These are phyloP conservation scores for Hirtodrosophila histrioides DNA, from an alignment of 2,888 invertebrate genomes.

Conservation along the genomic window DNA sequence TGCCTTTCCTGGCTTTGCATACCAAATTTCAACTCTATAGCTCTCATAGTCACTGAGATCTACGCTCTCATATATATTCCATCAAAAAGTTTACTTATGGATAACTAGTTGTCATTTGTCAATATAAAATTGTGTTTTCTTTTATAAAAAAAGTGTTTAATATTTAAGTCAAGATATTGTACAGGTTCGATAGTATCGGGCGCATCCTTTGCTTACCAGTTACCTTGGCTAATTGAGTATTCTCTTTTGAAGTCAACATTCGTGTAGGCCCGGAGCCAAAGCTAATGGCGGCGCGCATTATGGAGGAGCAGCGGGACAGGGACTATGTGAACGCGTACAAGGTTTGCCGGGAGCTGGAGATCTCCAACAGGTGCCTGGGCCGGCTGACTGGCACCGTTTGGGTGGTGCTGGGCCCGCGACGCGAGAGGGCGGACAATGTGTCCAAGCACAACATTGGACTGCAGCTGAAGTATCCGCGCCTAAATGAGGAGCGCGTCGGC, in stretches of 20 bases:
- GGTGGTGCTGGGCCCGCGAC: constrained; percentile 86
- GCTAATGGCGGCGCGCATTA: constrained; percentile 58
- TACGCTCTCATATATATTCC: too few relatives aligned
- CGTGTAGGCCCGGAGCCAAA: constrained; percentile 81
- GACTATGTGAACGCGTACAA: constrained; percentile 75
- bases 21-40: too few relatives aligned
- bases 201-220: too few relatives aligned
- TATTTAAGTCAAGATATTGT: too few relatives aligned
- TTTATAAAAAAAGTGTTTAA: too few relatives aligned
- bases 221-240: too few relatives aligned
- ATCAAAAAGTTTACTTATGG: too few relatives aligned
- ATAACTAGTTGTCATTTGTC: too few relatives aligned
- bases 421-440: constrained; percentile 82
- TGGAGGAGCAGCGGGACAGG: constrained; percentile 67
- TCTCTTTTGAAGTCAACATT: constrained; percentile 71
- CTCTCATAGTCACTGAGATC: too few relatives aligned
- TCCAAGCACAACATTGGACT: constrained; percentile 92
- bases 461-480: constrained; percentile 95
- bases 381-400: constrained; percentile 94
- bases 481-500: constrained; percentile 91
- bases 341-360: constrained; percentile 84
- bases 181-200: too few relatives aligned
- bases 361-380: constrained; percentile 90
- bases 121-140: too few relatives aligned
- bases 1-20: too few relatives aligned